A percentile compares a stretch with the other conserved stretches of the same genome.
Evolutionary conservation across 2,113 vertebrate species (phyloP).

Genomic region (Aix galericulata): DNA sequence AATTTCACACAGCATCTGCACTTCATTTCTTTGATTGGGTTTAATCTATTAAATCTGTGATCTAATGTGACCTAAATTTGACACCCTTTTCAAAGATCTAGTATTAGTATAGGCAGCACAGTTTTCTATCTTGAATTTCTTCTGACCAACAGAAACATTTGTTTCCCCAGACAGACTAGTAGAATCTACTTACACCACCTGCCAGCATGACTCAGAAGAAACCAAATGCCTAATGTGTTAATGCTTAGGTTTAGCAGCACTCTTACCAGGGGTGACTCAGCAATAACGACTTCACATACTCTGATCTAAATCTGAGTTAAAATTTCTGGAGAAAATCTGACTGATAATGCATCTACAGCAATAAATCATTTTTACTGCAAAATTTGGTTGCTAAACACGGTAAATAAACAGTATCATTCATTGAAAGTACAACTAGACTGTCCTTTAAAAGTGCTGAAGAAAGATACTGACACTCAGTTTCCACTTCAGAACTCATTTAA

Average conservation of each 20-base stretch:
- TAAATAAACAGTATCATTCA: neutral
- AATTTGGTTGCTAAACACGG: neutral
- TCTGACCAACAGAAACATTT: neutral
- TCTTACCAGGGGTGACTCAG: neutral
- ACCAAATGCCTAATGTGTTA: neutral
- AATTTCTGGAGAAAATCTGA: neutral
- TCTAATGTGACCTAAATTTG: neutral
- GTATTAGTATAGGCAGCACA: neutral
- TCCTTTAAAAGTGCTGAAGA: neutral
- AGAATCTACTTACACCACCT: neutral
- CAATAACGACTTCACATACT: neutral
- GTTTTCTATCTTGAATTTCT: neutral
- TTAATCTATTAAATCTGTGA: neutral
- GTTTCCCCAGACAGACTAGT: neutral
- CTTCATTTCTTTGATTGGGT: neutral
- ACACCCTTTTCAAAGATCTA: neutral
- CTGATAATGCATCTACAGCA: neutral
- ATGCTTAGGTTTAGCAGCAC: neutral
- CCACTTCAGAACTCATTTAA: slow-evolving; percentile 16
- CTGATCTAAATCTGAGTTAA: neutral
- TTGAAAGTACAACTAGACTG: neutral
- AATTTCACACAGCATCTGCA: neutral
- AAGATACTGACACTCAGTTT: neutral
- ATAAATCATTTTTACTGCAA: neutral
- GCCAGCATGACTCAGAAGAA: neutral